Percentiles rank a stretch among this genome's conserved stretches.
phyloP scores from a whole-genome alignment of 2,797 vertebrate genomes.

The Myripristis jacobus region DNA sequence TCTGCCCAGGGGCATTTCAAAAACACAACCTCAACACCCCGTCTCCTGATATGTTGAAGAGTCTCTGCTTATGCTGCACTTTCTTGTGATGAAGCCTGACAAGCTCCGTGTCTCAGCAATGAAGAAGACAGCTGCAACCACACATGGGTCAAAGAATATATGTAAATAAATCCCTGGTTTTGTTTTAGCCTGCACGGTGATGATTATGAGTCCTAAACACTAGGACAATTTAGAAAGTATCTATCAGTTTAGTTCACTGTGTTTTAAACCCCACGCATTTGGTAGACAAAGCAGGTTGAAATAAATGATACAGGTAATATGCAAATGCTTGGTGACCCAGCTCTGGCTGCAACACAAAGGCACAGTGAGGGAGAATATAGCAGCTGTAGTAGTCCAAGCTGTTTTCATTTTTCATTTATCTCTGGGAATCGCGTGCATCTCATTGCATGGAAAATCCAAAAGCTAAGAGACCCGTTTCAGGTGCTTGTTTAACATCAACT shows the following conservation, averaged over 20 bases:
- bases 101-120: too few species aligned
- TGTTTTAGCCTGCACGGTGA: background rate
- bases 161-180: too few species aligned
- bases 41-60: too few species aligned
- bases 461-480: constrained; percentile 19
- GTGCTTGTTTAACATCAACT: constrained; percentile 24
- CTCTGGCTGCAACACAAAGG: constrained; percentile 14
- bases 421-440: constrained; percentile 24
- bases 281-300: constrained; percentile 10
- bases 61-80: too few species aligned
- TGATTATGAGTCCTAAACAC: background rate
- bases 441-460: constrained; percentile 29
- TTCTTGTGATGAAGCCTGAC: too few species aligned
- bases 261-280: background rate
- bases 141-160: too few species aligned
- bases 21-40: too few species aligned
- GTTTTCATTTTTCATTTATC: constrained; percentile 11
- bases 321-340: constrained; percentile 17
- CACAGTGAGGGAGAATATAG: constrained; percentile 11
- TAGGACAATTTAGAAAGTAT: background rate
- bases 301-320: constrained; percentile 13
- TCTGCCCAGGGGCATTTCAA: too few species aligned
- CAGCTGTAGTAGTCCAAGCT: constrained; percentile 1
- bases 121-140: too few species aligned
- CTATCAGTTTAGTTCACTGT: constrained; percentile 12